A percentile compares a stretch with the other conserved stretches of the same genome.
phyloP scores from a whole-genome alignment of 2,113 vertebrate genomes.

The Willisornis vidua region DNA sequence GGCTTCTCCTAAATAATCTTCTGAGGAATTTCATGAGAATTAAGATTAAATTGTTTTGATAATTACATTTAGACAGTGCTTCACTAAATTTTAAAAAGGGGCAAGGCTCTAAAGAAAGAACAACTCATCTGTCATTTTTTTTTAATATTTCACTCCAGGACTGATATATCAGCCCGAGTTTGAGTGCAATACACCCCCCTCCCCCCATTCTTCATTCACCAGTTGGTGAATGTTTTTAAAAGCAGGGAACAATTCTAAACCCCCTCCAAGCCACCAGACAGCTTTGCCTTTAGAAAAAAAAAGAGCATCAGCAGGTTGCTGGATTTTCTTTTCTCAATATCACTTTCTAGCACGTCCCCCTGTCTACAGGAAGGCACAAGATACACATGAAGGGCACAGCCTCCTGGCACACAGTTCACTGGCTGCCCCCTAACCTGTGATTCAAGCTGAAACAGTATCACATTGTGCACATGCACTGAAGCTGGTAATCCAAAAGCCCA shows the following conservation, averaged over 20 bases:
- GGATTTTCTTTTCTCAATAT: background rate
- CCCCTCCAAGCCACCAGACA: background rate
- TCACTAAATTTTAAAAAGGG: background rate
- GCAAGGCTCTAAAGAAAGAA: background rate
- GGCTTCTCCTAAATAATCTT: background rate
- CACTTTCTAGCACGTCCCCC: background rate
- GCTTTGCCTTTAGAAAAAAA: background rate
- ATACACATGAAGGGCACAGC: accelerated
- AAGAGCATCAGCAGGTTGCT: background rate
- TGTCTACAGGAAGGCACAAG: background rate
- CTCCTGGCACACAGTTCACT: background rate
- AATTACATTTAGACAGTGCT: background rate
- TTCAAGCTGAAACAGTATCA: background rate
- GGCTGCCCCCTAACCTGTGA: background rate
- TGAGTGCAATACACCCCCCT: background rate
- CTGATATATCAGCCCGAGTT: background rate
- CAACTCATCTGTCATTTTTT: background rate
- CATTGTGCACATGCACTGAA: background rate
- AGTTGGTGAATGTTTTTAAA: background rate
- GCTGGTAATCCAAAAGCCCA: background rate
- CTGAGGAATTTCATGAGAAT: background rate
- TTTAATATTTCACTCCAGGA: background rate
- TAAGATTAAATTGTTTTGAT: background rate
- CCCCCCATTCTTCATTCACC: background rate
- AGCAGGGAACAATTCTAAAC: background rate